Evolutionary conservation across 2,797 vertebrate genomes (phyloP).

Genomic region (Pseudochaenichthys georgianus): DNA sequence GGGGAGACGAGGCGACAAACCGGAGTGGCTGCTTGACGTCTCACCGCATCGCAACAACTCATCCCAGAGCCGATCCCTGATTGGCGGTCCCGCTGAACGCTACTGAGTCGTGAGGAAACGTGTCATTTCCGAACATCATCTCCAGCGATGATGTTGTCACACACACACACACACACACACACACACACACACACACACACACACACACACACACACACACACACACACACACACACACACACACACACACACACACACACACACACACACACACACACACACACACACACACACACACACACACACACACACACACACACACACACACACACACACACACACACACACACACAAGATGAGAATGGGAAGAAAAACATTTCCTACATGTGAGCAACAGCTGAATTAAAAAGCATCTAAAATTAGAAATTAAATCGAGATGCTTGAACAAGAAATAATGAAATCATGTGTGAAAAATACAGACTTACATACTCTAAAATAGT

Average conservation of each 20-base stretch:
- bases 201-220: no score
- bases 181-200: no score
- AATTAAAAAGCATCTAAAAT: conserved; percentile 31
- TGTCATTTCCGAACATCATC: conserved; percentile 84
- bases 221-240: no score
- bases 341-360: conserved; percentile 11
- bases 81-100: conserved; percentile 85
- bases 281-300: no score
- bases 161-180: background rate
- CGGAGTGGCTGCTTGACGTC: conserved; percentile 79
- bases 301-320: no score
- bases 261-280: no score
- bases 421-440: conserved; percentile 12
- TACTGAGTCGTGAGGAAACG: conserved; percentile 87
- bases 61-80: conserved; percentile 80
- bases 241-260: no score
- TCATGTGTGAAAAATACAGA: conserved; percentile 5
- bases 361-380: background rate
- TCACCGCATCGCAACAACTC: conserved; percentile 78
- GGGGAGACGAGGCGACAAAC: conserved; percentile 78
- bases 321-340: no score
- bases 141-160: conserved; percentile 34
- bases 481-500: background rate
- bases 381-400: conserved; percentile 36
- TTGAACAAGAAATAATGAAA: background rate